Percentiles rank a stretch among this genome's conserved stretches.
These are phyloP conservation scores for Scolopax bukidnonensis DNA, from an alignment of 2,797 vertebrate species.

Conservation along the genomic window DNA sequence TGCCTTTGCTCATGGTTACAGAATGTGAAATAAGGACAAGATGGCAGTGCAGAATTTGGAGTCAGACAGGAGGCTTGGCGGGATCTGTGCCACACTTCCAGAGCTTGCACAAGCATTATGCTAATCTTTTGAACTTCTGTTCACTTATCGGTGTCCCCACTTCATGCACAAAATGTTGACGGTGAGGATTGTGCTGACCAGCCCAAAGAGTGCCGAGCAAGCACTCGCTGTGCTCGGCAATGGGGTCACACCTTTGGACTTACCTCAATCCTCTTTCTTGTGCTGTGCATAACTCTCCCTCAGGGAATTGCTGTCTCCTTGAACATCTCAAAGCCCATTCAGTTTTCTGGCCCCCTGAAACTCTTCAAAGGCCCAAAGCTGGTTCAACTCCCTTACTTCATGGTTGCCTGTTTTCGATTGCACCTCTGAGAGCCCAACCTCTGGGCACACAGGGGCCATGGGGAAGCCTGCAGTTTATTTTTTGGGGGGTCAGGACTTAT, in stretches of 20 bases:
- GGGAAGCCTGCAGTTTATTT: neutral
- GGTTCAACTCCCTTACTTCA: neutral
- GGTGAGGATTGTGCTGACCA: neutral
- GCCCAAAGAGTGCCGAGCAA: neutral
- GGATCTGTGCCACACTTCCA: neutral
- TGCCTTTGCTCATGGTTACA: neutral
- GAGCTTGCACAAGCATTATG: neutral
- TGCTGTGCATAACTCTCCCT: neutral
- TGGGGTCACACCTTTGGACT: neutral
- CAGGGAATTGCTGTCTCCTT: neutral
- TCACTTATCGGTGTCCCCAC: neutral
- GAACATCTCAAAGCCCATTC: neutral
- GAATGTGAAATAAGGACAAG: neutral
- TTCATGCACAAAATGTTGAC: rapidly evolving
- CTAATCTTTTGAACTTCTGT: neutral
- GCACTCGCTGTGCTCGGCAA: neutral
- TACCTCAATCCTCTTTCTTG: neutral
- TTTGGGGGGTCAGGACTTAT: neutral
- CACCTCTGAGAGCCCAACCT: neutral
- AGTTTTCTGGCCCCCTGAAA: neutral
- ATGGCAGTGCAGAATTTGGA: neutral
- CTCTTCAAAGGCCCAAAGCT: neutral
- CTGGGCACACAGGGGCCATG: rapidly evolving
- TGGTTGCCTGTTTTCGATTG: neutral
- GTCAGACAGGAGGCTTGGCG: neutral